Percentiles rank a stretch among this genome's conserved stretches.
phyloP scores from a whole-genome alignment of 2,888 invertebrate genomes.

The Tetheella fluctuosa region DNA sequence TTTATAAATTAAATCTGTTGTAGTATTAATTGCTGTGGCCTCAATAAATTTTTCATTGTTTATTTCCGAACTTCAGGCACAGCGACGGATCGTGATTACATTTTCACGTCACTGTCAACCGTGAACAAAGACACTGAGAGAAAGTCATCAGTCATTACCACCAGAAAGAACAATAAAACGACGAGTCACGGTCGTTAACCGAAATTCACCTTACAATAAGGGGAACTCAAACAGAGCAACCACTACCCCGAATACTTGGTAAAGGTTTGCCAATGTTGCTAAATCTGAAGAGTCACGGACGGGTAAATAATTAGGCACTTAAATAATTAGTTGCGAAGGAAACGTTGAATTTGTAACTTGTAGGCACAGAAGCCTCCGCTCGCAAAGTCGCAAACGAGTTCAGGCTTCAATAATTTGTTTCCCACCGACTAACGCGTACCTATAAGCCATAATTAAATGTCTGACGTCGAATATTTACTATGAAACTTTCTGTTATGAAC shows the following conservation, averaged over 20 bases:
- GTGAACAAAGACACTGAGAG: slow-evolving; percentile 75
- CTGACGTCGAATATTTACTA: neutral
- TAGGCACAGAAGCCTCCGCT: slow-evolving; percentile 14
- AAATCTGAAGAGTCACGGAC: slow-evolving; percentile 60
- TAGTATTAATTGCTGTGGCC: slow-evolving; percentile 46
- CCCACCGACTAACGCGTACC: slow-evolving; percentile 5
- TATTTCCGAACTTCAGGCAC: slow-evolving; percentile 42
- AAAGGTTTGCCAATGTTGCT: slow-evolving; percentile 54
- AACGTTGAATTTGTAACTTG: slow-evolving; percentile 32
- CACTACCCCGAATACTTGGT: slow-evolving; percentile 54
- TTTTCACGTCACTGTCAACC: slow-evolving; percentile 76
- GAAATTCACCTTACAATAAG: slow-evolving; percentile 66
- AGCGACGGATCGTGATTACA: slow-evolving; percentile 67
- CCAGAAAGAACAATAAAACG: slow-evolving; percentile 75
- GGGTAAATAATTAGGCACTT: slow-evolving; percentile 52
- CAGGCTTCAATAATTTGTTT: slow-evolving; percentile 5
- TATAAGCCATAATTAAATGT: neutral
- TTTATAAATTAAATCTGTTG: slow-evolving; percentile 9
- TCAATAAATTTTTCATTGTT: slow-evolving; percentile 64
- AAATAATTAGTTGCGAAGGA: slow-evolving; percentile 47
- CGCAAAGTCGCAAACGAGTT: slow-evolving; percentile 14
- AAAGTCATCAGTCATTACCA: slow-evolving; percentile 82
- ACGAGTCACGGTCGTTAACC: slow-evolving; percentile 77
- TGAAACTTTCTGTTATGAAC: neutral
- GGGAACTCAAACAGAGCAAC: slow-evolving; percentile 40